Evolutionary conservation across 2,797 vertebrate genomes (phyloP).

Genomic region (Gymnocypris eckloni): DNA sequence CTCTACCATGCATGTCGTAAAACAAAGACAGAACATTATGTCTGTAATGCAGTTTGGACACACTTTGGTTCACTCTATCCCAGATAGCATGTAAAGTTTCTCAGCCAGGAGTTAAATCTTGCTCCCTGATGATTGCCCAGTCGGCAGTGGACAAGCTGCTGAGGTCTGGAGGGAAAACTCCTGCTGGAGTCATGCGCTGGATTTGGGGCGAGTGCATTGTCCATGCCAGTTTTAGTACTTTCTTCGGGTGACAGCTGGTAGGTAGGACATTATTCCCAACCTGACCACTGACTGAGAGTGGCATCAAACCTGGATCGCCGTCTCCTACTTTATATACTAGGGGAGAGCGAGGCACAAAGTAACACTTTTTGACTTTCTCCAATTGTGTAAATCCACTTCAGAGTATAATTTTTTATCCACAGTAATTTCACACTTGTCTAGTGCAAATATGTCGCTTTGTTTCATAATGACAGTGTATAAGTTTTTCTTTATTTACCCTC

Average conservation of each 20-base stretch:
- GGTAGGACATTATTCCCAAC: conserved; percentile 10
- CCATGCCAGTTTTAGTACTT: conserved; percentile 26
- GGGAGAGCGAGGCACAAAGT: too few relatives aligned
- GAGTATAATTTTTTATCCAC: too few relatives aligned
- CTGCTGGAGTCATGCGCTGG: conserved; percentile 52
- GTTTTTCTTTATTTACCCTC: too few relatives aligned
- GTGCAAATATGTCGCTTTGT: too few relatives aligned
- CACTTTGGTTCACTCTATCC: background rate
- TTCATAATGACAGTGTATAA: too few relatives aligned
- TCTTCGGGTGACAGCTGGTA: conserved; percentile 18
- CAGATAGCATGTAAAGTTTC: background rate
- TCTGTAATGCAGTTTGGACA: background rate
- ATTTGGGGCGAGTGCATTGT: conserved; percentile 42
- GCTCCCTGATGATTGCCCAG: conserved; percentile 65
- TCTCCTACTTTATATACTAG: background rate
- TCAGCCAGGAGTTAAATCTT: conserved; percentile 9
- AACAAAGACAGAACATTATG: background rate
- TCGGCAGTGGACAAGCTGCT: conserved; percentile 71
- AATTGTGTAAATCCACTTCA: too few relatives aligned
- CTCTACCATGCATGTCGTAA: background rate
- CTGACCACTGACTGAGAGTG: conserved; percentile 6
- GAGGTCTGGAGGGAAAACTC: conserved; percentile 63
- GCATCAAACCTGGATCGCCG: background rate
- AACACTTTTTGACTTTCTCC: too few relatives aligned
- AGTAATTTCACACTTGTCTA: too few relatives aligned